Percentiles rank a stretch among this genome's conserved stretches.
Conservation (phyloP, 2,888 invertebrate genomes). For the Eurois occulta region DNA sequence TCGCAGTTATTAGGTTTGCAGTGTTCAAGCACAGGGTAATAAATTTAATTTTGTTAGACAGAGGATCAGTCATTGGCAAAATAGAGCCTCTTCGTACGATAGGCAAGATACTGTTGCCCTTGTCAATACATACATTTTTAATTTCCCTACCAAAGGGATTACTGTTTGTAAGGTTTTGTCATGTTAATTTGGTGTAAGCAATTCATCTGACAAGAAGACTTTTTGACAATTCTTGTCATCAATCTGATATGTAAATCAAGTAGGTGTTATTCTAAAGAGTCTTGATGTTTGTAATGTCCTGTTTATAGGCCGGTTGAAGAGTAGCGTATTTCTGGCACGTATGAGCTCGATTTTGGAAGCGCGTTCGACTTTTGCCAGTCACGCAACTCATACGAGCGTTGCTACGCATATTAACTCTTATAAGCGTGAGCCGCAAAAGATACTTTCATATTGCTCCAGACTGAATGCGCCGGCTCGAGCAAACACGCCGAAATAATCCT, state of each 20-base stretch:
- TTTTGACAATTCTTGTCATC: slow-evolving; percentile 5
- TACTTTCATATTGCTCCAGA: no score
- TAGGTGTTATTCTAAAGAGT: neutral
- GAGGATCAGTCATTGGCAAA: neutral
- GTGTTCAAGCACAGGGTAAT: slow-evolving; percentile 5
- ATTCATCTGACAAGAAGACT: neutral
- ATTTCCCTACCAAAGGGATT: neutral
- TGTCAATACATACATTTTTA: neutral
- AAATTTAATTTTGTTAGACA: neutral
- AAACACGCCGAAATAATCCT: no score
- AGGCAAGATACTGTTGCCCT: neutral
- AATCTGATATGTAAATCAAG: neutral
- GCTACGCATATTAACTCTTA: no score
- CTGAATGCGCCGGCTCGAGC: no score
- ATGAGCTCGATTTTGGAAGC: no score
- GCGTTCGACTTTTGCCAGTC: no score
- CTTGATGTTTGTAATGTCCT: neutral
- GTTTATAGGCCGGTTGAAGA: neutral
- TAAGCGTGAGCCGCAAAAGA: no score
- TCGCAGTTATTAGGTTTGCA: slow-evolving; percentile 74
- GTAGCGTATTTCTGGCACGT: neutral
- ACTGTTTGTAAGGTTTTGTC: neutral
- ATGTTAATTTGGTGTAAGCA: slow-evolving; percentile 7
- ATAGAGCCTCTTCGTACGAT: no score
- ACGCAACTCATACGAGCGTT: no score